Base-by-base conservation (phyloP, 2,797 vertebrate species). In the Periophthalmus magnuspinnatus region DNA sequence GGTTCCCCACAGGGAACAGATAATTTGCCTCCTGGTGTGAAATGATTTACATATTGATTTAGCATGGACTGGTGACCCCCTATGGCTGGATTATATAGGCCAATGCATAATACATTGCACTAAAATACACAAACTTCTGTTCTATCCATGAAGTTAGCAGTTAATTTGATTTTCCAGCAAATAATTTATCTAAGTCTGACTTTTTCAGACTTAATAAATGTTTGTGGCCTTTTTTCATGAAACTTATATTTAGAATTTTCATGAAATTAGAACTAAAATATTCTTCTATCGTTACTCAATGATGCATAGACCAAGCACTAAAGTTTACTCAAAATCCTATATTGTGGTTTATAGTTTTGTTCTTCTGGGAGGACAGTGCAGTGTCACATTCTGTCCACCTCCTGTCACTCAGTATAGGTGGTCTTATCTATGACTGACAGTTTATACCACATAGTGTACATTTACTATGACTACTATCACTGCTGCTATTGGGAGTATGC, bases 351-450 rank as follows among this genome's bases (percentile, higher is more conserved):
- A 0, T 70, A 66, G 69, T 70, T 52, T 68, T 62, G 65, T 59
- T 74, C 80, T 71, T 83, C 67, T 75, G 81, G 82, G 78, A 78
- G 71, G 72, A 68, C 74, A 73, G 74, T 64, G 79, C 60, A 69
- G 52, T 87, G 90, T 89, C 88, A 86, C 80, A 78, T 90, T 83
- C 78, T 83, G 87, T 87, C 77, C 79, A 76, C 76, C 80, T 88
- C 81, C 86, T 89, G 89, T 89, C 89, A 88, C 68, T 90, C 87
- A 89, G 68, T 72, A 52, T 78, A 72, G 79, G 82, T 73, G 77
- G 77, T 77, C 66, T 81, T 55, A 70, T 57, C 8, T 11, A 67
- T 77, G 83, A 84, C 67, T 89, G 88, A 86, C 88, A 77, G 85
- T 80, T 76, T 68, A 14, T 67, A 78, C 71, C 52, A 21, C 32